phyloP scores from a whole-genome alignment of 1,140 invertebrate genomes.

The Musca vetustissima region DNA sequence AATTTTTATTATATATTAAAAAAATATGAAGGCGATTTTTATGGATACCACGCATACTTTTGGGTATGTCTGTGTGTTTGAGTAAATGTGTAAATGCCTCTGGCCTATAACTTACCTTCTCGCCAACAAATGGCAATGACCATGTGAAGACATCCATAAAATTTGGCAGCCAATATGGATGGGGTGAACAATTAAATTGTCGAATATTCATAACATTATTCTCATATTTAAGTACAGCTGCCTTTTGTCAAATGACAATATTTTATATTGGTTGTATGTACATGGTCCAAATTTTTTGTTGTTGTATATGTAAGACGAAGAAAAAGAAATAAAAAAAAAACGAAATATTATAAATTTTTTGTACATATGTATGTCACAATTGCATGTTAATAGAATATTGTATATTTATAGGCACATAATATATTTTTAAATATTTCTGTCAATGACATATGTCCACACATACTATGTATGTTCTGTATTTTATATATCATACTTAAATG shows the following conservation, averaged over 20 bases:
- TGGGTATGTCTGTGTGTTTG: not conserved
- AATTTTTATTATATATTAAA: not conserved
- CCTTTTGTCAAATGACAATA: slow-evolving; percentile 62
- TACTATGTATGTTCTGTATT: no score
- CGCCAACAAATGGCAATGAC: slow-evolving; percentile 99
- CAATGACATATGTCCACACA: no score
- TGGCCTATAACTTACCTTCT: slow-evolving; percentile 72
- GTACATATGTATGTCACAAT: no score
- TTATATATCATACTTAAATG: no score
- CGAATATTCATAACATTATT: slow-evolving; percentile 99
- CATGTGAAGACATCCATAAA: slow-evolving; percentile 99
- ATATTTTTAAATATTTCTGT: no score
- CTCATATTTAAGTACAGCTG: slow-evolving; percentile 99
- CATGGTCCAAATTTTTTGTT: not conserved
- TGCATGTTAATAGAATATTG: no score
- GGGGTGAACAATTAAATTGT: slow-evolving; percentile 99
- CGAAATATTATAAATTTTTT: no score
- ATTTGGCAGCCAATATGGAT: slow-evolving; percentile 99
- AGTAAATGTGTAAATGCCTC: no score
- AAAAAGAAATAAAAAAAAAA: slow-evolving; percentile 22
- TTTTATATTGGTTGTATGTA: slow-evolving; percentile 13
- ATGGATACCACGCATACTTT: no score
- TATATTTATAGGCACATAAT: no score
- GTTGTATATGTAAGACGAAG: slow-evolving; percentile 5
- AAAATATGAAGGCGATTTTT: no score